Base-by-base conservation (phyloP, 2,113 vertebrate genomes). In the Ptychochromis oligacanthus region DNA sequence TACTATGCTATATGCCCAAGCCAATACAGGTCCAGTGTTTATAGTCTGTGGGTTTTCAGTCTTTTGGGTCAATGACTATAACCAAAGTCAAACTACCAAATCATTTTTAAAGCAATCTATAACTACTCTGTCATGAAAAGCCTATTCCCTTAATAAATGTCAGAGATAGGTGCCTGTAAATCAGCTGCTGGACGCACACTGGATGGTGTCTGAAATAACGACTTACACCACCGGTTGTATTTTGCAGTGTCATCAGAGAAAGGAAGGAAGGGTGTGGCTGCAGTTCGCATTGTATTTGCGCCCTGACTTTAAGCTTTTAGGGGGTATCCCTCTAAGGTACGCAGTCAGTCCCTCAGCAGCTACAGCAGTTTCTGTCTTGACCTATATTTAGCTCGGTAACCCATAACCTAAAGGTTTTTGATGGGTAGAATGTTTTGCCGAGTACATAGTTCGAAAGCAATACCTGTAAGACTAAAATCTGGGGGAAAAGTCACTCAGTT, bases 221-320 rank as follows among this genome's bases (percentile, higher is more conserved):
- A 15, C 9, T 34, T 36, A 34, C 72, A 24, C 9, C 24, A 59
- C 28, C 18, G 6, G 28, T 55, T 85, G 17, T 65, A 43, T 91
- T 89, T 70, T 91, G 87, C 83, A 75, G 52, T 78, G 87, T 91
- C 89, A 91, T 85, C 87, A 82, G 34, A 58, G 64, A 40, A 36
- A 54, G 20, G 34, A 36, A 54, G 20, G 34, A 74, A 91, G 89
- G 91, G 91, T 83, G 91, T 82, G 89, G 85, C 79, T 75, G 75
- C 59, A 12, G 28, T 10, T 0, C 13, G 9, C 0, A 0, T 18
- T 0, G 4, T 8, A 6, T 2, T 13, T 7, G 17, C 28, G 52
- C 80, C 88, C 86, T 85, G 43, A 72, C 0, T 26, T n/a, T 1
- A 10, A 12, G 3, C 62, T 85, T 1, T 28, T 46, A 87, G 88